Evolutionary conservation across 2,888 invertebrate species (phyloP).

Genomic region (Drosophila incognita): DNA sequence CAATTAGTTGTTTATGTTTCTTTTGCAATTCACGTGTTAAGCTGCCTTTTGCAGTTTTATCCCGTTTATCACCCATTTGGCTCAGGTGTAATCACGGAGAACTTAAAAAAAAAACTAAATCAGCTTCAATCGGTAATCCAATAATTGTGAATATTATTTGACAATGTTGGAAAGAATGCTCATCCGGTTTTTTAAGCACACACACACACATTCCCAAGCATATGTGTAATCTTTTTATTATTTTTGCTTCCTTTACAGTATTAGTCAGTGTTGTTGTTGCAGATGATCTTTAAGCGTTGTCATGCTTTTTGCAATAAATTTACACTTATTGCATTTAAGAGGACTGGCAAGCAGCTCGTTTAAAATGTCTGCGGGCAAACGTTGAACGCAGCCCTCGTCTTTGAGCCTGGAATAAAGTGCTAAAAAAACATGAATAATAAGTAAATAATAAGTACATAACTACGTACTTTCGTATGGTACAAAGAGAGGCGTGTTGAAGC

Average conservation of each 20-base stretch:
- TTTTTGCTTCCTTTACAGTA: background rate
- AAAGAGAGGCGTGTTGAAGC: slow-evolving; percentile 93
- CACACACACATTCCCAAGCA: background rate
- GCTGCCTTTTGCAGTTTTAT: background rate
- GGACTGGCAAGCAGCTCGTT: slow-evolving; percentile 87
- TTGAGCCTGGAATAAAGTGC: slow-evolving; percentile 59
- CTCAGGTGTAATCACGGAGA: background rate
- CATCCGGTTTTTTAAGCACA: background rate
- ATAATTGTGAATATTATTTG: background rate
- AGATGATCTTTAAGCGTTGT: slow-evolving; percentile 84
- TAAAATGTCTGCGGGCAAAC: slow-evolving; percentile 84
- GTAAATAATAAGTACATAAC: background rate
- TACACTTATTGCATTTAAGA: slow-evolving; percentile 91
- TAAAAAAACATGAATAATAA: slow-evolving; percentile 23
- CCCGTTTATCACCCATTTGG: no score
- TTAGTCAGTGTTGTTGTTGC: slow-evolving; percentile 31
- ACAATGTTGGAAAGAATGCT: slow-evolving; percentile 20
- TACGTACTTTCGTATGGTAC: slow-evolving; percentile 88
- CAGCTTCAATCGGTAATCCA: no score
- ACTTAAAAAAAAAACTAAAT: background rate
- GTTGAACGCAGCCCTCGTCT: slow-evolving; percentile 54
- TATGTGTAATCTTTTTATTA: background rate
- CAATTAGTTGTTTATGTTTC: slow-evolving; percentile 27
- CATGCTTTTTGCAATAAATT: slow-evolving; percentile 88
- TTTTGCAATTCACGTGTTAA: slow-evolving; percentile 15